phyloP scores from a whole-genome alignment of 1,140 invertebrate species.

The Bombyx mandarina region DNA sequence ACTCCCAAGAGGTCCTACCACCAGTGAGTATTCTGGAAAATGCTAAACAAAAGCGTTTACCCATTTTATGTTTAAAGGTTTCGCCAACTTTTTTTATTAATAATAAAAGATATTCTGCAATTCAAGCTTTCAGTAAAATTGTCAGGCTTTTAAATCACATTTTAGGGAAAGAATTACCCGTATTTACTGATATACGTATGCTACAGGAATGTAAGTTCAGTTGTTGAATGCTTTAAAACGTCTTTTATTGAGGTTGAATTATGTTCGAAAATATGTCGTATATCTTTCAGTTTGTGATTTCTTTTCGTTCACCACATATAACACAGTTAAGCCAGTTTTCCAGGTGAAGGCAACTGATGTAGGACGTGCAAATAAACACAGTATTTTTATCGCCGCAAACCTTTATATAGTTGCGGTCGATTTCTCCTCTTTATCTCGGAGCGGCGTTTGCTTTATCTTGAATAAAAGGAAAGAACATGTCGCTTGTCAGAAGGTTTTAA shows the following conservation, averaged over 20 bases:
- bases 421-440: conserved; percentile 66
- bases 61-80: too few species aligned
- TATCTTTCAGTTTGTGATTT: conserved; percentile 21
- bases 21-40: too few species aligned
- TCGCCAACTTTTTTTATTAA: too few species aligned
- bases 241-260: conserved; percentile 12
- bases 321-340: conserved; percentile 31
- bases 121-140: too few species aligned
- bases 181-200: conserved; percentile 54
- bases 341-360: conserved; percentile 44
- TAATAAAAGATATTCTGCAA: too few species aligned
- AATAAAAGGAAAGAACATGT: conserved; percentile 53
- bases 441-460: conserved; percentile 66
- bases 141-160: conserved; percentile 39
- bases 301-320: conserved; percentile 26
- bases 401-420: conserved; percentile 69
- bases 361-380: conserved; percentile 70
- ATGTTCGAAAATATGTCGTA: conserved; percentile 33
- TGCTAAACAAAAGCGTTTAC: too few species aligned
- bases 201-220: conserved; percentile 44
- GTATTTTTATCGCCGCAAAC: conserved; percentile 69
- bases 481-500: conserved; percentile 26
- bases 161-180: conserved; percentile 45
- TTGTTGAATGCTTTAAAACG: conserved; percentile 23
- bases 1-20: too few species aligned